Conservation (phyloP, 2,797 vertebrate species). For the Pitangus sulphuratus region DNA sequence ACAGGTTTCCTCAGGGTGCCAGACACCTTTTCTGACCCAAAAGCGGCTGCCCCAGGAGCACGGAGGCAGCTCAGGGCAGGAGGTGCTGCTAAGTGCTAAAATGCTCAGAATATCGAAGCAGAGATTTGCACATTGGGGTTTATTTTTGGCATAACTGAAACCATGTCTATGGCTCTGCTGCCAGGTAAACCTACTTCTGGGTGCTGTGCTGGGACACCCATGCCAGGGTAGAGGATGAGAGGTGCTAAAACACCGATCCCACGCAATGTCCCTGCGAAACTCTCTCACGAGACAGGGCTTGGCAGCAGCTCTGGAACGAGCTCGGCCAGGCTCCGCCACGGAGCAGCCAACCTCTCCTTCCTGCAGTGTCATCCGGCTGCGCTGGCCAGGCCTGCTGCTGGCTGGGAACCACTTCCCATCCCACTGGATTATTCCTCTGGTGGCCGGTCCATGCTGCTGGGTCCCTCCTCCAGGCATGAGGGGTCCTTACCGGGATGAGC, state of each 20-base stretch:
- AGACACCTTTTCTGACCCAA: neutral
- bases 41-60: neutral
- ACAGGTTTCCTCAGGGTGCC: neutral
- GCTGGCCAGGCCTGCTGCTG: neutral
- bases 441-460: rapidly evolving
- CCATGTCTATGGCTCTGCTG: neutral
- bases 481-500: rapidly evolving
- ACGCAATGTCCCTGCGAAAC: rapidly evolving
- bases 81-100: neutral
- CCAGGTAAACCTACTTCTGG: neutral
- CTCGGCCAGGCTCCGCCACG: neutral
- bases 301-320: constrained; percentile 8
- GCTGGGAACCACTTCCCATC: constrained; percentile 28
- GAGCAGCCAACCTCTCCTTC: constrained; percentile 36
- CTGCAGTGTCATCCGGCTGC: neutral
- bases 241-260: neutral
- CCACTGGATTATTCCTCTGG: neutral
- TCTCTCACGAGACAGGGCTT: constrained; percentile 6
- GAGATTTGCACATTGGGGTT: neutral
- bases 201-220: neutral
- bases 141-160: neutral
- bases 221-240: neutral
- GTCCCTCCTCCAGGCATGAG: neutral
- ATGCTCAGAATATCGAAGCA: neutral
- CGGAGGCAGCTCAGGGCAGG: neutral